phyloP scores from a whole-genome alignment of 2,797 vertebrate species.

The Helarctos malayanus region DNA sequence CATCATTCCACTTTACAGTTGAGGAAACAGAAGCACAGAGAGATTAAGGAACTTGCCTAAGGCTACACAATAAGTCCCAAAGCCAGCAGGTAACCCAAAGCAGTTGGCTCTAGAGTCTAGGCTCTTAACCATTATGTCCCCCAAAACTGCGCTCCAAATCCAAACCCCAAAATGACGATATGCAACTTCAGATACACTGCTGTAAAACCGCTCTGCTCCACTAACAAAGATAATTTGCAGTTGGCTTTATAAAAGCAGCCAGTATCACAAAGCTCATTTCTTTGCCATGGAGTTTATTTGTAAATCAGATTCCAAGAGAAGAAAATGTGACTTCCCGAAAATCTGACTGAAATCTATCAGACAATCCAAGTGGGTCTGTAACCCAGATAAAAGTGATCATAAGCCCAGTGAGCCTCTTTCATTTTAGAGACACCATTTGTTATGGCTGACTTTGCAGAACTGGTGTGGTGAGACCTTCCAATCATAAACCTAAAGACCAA shows the following conservation, averaged over 20 bases:
- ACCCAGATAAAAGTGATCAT: not conserved
- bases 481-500: not conserved
- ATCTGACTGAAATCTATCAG: not conserved
- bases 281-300: not conserved
- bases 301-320: conserved; percentile 18
- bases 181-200: not conserved
- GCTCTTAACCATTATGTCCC: not conserved
- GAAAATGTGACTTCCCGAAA: not conserved
- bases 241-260: conserved; percentile 1
- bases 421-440: not conserved
- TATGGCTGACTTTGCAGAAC: not conserved
- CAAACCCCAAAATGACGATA: not conserved
- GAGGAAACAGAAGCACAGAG: not conserved
- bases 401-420: not conserved
- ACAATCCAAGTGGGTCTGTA: not conserved
- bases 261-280: not conserved
- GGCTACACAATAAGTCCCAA: not conserved
- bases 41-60: not conserved
- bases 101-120: not conserved
- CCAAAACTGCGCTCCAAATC: not conserved
- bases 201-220: not conserved
- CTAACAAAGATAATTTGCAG: conserved; percentile 12
- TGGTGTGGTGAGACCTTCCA: not conserved
- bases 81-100: not conserved
- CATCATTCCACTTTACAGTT: not conserved